Evolutionary conservation across 2,888 invertebrate species (phyloP).

Genomic region (Cryptus armator): DNA sequence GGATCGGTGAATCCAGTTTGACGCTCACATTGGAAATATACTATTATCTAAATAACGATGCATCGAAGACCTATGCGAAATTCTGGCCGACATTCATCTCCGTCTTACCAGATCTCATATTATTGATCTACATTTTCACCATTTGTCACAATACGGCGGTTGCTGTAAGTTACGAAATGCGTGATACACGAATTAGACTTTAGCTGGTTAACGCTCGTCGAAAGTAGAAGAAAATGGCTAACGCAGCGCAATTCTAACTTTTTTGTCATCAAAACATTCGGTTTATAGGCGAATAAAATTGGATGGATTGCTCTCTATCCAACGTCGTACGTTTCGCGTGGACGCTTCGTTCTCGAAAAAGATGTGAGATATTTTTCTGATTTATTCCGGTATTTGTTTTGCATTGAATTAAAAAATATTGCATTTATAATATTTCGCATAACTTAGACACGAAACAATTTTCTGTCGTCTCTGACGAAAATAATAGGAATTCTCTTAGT

Average conservation of each 20-base stretch:
- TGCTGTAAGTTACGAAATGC: slow-evolving; percentile 2
- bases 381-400: not conserved
- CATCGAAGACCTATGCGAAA: not conserved
- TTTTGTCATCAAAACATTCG: not conserved
- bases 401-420: too few relatives aligned
- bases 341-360: slow-evolving; percentile 4
- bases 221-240: too few relatives aligned
- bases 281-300: slow-evolving; percentile 37
- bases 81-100: not conserved
- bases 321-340: slow-evolving; percentile 17
- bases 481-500: too few relatives aligned
- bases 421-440: too few relatives aligned
- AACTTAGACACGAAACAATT: too few relatives aligned
- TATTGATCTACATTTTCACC: not conserved
- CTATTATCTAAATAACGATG: not conserved
- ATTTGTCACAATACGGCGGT: not conserved
- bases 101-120: not conserved
- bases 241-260: too few relatives aligned
- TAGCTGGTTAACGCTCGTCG: too few relatives aligned
- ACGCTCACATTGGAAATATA: not conserved
- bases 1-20: slow-evolving; percentile 6
- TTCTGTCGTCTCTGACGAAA: too few relatives aligned
- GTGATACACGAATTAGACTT: too few relatives aligned
- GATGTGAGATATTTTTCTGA: not conserved
- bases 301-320: slow-evolving; percentile 23